These are phyloP conservation scores for Girardinichthys multiradiatus DNA, from an alignment of 2,113 vertebrate genomes.

Conservation along the genomic window DNA sequence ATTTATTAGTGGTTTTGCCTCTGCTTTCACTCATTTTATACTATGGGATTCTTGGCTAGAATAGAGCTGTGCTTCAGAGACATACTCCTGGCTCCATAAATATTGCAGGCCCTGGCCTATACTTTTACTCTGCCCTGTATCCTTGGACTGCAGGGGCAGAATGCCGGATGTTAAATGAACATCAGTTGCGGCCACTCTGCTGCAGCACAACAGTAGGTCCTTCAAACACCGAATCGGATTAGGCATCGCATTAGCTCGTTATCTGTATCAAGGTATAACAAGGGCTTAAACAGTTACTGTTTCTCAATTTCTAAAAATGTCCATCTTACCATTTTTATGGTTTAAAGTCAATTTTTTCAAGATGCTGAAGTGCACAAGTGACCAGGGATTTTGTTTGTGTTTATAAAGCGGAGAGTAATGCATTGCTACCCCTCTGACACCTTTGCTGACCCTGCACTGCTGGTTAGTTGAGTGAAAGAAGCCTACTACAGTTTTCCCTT, in stretches of 20 bases:
- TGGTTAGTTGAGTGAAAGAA: too few relatives aligned
- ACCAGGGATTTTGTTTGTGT: not conserved
- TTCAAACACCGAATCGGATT: too few relatives aligned
- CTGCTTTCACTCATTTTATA: slow-evolving; percentile 4
- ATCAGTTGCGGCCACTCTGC: not conserved
- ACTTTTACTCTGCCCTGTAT: slow-evolving; percentile 39
- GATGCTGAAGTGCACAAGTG: not conserved
- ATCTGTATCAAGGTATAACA: not conserved
- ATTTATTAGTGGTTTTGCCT: not conserved
- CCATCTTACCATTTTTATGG: not conserved
- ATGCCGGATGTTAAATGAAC: slow-evolving; percentile 23
- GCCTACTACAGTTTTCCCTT: too few relatives aligned
- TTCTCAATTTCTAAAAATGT: not conserved
- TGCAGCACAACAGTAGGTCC: too few relatives aligned
- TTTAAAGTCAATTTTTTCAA: not conserved
- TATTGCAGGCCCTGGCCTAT: slow-evolving; percentile 55
- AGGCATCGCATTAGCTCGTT: not conserved
- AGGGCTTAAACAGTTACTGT: not conserved
- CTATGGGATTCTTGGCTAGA: not conserved
- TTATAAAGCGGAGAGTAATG: not conserved
- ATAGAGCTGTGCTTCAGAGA: slow-evolving; percentile 18
- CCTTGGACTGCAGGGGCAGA: not conserved
- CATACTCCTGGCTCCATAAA: slow-evolving; percentile 51
- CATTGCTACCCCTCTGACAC: not conserved
- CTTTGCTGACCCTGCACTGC: too few relatives aligned